Base-by-base conservation (phyloP, 2,797 vertebrate genomes). In the Parauchenoglanis punctatus region DNA sequence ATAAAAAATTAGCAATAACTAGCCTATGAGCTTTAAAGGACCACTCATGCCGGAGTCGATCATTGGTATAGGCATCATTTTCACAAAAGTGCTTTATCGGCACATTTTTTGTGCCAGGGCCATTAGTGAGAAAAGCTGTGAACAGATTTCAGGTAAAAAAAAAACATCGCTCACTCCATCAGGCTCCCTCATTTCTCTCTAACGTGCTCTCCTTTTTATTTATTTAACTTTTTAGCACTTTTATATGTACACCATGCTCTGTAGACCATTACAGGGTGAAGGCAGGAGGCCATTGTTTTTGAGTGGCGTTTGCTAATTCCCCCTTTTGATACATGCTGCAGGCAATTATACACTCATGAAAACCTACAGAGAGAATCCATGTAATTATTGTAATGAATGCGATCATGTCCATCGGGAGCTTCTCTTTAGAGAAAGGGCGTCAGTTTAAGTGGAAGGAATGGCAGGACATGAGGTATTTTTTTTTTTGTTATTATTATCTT, bases 1-100 rank as follows among this genome's bases (percentile, higher is more conserved):
- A 88, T 88, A 85, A 88, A 73, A 85, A 88, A 86, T 7, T n/a
- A 82, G 70, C 90, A 92, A 91, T 92, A 89, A 83, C 52, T 85
- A 86, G 65, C 85, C 68, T 88, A 85, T 70, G 61, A 85, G 78
- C 80, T 78, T 88, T 91, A 86, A 91, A 92, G 90, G 81, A 68
- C 68, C 59, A 40, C 54, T 52, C 78, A 85, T 86, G 92, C 92
- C 84, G 91, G 84, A 78, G 85, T 87, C 88, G 88, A 92, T 94
- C 92, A 91, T 87, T 76, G 46, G 44, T 12, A n/a, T 7, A 17
- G 73, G 46, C 46, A 28, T 52, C 73, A 91, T 93, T 94, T 92
- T 82, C 80, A 81, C 82, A 56, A 92, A 91, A 89, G 89, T 63
- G 88, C 86, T 67, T 86, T 85, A 75, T 85, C 82, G 80, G 73